Base-by-base conservation (phyloP, 2,113 vertebrate species). In the Leucosticte australis region DNA sequence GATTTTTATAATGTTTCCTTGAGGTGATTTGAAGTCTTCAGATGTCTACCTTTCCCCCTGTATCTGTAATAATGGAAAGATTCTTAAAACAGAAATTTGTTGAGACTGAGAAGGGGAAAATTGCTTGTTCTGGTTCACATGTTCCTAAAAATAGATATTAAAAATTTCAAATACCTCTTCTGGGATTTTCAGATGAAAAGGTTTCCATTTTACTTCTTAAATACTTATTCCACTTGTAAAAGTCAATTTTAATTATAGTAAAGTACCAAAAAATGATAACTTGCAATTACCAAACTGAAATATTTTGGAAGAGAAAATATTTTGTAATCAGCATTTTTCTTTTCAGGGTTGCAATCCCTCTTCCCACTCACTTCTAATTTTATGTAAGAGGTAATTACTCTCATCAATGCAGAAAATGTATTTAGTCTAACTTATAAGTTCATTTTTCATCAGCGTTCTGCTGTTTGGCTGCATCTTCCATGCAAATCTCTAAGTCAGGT, bases 311-410 rank as follows among this genome's bases (percentile, higher is more conserved):
- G 56, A 85, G 47, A 79, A 93, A 82, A 68, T 82, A 79, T 71
- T 89, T 94, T 82, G 49, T 79, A 93, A 82, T 93, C 62, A 89
- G 74, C 30, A 46, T 93, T 84, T 91, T 93, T 87, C 74, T 80
- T 90, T 94, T 84, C 85, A 83, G 44, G 5, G 19, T 83, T 95
- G 75, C 57, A 90, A 23, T 88, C 42, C 37, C 27, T 79, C 70
- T 95, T 75, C 67, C 57, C 88, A 44, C 63, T 83, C 41, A 31
- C 13, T 93, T 93, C 37, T 89, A 81, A 76, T 92, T 90, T 88
- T 76, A 60, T 76, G 15, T 64, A 84, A 57, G 67, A 90, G 47
- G 52, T 75, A 83, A 92, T 92, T 94, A 83, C 24, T 83, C 24
- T 86, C 44, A 68, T 80, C 63, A 80, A 11, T 37, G 37, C 26